Percentiles rank a stretch among this genome's conserved stretches.
phyloP scores from a whole-genome alignment of 2,797 vertebrate genomes.

The Cynopterus sphinx region DNA sequence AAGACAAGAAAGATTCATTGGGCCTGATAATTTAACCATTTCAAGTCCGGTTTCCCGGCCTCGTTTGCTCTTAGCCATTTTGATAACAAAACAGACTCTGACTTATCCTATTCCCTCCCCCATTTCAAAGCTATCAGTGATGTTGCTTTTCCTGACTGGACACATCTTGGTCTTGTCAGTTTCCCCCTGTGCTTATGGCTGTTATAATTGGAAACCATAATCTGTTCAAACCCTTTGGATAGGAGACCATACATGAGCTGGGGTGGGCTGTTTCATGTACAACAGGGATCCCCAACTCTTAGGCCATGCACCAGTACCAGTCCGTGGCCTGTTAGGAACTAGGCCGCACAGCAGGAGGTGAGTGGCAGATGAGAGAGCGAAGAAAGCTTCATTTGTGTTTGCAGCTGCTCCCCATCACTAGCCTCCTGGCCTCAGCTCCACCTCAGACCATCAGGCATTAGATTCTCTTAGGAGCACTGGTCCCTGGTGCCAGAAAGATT shows the following conservation, averaged over 20 bases:
- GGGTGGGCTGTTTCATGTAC: background rate
- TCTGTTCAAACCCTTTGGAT: background rate
- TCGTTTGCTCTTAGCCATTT: constrained; percentile 55
- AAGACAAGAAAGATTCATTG: constrained; percentile 74
- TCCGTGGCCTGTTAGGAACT: too few species aligned
- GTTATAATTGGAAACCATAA: background rate
- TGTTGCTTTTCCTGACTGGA: background rate
- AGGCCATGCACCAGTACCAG: too few species aligned
- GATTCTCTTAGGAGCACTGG: too few species aligned
- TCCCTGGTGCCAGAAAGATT: too few species aligned
- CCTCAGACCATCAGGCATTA: too few species aligned
- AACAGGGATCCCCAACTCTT: too few species aligned
- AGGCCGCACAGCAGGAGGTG: too few species aligned
- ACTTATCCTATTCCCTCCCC: background rate
- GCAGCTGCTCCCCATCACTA: too few species aligned
- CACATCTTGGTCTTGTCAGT: background rate
- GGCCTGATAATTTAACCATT: constrained; percentile 75
- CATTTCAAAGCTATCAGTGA: accelerated
- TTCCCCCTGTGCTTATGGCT: background rate
- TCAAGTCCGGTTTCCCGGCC: constrained; percentile 72
- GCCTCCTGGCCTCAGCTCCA: too few species aligned
- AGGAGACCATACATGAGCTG: background rate
- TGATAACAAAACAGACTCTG: background rate
- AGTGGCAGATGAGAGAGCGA: too few species aligned
- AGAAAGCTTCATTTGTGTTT: too few species aligned